phyloP scores from a whole-genome alignment of 2,888 invertebrate species.

The Anarsia innoxiella region DNA sequence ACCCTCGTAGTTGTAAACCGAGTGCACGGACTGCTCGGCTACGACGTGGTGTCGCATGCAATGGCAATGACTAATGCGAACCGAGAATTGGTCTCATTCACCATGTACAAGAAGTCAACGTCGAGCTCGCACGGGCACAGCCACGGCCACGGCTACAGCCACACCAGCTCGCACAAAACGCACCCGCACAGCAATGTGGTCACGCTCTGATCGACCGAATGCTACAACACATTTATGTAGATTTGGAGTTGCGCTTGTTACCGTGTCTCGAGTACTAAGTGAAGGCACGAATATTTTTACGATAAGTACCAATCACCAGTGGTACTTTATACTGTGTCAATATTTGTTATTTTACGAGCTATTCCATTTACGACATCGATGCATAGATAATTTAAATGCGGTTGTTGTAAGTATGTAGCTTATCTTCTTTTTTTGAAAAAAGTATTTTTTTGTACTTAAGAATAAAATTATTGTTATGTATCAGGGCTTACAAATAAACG shows the following conservation, averaged over 20 bases:
- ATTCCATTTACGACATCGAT: no score
- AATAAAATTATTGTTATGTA: background rate
- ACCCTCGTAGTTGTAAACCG: constrained; percentile 64
- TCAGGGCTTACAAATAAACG: constrained; percentile 5
- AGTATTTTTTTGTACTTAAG: background rate
- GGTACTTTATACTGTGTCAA: no score
- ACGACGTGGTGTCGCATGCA: constrained; percentile 66
- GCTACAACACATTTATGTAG: background rate
- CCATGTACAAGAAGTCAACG: constrained; percentile 63
- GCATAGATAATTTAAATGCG: no score
- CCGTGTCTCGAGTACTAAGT: background rate
- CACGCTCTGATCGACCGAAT: background rate
- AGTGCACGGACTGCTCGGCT: constrained; percentile 62
- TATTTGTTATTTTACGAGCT: no score
- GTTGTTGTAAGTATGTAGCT: no score
- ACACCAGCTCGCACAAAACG: constrained; percentile 29
- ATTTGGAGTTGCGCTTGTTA: background rate
- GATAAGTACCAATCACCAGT: no score
- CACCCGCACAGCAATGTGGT: constrained; percentile 33
- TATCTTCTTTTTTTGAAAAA: no score
- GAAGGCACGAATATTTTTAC: background rate
- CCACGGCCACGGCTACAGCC: constrained; percentile 31
- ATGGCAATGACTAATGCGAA: constrained; percentile 71
- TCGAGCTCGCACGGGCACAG: constrained; percentile 35
- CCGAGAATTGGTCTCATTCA: constrained; percentile 64